A percentile compares a stretch with the other conserved stretches of the same genome.
Conservation (phyloP, 1,140 invertebrate genomes). For the Tetramorium simillimum region DNA sequence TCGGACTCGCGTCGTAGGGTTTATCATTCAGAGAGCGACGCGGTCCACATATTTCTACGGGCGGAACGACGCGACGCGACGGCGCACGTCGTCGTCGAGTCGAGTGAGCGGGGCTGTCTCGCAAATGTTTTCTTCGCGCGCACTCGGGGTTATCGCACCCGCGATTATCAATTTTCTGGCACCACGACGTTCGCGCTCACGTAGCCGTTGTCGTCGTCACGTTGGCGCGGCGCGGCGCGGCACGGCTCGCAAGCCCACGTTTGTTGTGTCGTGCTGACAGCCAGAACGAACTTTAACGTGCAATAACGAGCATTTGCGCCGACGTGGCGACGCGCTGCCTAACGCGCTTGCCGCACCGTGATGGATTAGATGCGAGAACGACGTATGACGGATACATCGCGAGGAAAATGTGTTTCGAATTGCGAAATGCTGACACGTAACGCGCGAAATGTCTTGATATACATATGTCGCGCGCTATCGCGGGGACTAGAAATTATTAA, state of each 20-base stretch:
- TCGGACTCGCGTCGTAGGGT: background rate
- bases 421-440: constrained; percentile 23
- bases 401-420: constrained; percentile 68
- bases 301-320: constrained; percentile 71
- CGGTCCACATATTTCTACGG: background rate
- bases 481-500: background rate
- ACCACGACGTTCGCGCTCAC: constrained; percentile 28
- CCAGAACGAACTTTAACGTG: constrained; percentile 68
- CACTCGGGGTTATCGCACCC: constrained; percentile 32
- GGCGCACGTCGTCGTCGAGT: background rate
- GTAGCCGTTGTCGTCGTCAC: constrained; percentile 39
- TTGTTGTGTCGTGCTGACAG: constrained; percentile 69
- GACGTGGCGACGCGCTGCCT: constrained; percentile 66
- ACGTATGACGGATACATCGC: constrained; percentile 72
- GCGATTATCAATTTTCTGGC: constrained; percentile 59
- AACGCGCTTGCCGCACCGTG: constrained; percentile 65
- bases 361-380: constrained; percentile 75
- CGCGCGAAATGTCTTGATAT: background rate
- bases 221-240: constrained; percentile 12
- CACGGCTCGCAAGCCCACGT: constrained; percentile 51
- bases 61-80: background rate
- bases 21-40: constrained; percentile 43
- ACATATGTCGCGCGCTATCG: background rate
- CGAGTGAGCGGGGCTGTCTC: constrained; percentile 14
- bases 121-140: constrained; percentile 43